Percentiles rank a stretch among this genome's conserved stretches.
phyloP scores from a whole-genome alignment of 2,888 invertebrate genomes.

The Globia sparganii region DNA sequence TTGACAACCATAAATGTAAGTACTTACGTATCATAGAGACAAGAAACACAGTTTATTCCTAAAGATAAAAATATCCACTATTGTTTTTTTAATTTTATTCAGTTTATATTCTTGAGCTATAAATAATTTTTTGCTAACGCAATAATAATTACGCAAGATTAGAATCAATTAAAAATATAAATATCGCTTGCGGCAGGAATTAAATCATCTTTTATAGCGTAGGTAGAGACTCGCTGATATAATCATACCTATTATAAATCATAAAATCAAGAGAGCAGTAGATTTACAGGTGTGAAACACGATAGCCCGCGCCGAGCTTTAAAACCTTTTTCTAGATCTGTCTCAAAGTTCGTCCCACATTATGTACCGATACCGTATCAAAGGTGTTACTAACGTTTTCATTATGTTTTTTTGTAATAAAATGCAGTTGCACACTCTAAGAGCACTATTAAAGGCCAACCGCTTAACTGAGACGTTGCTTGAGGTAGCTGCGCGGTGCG shows the following conservation, averaged over 20 bases:
- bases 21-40: neutral
- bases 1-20: neutral
- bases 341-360: neutral
- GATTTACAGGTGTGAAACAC: constrained; percentile 15
- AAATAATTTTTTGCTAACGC: constrained; percentile 20
- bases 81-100: constrained; percentile 9
- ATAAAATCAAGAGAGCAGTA: neutral
- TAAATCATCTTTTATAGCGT: constrained; percentile 33
- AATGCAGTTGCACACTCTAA: neutral
- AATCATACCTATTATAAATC: constrained; percentile 2
- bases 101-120: constrained; percentile 16
- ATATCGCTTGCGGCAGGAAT: constrained; percentile 8
- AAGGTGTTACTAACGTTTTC: neutral
- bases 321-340: neutral
- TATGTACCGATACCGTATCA: neutral
- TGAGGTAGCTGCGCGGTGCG: no score
- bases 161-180: constrained; percentile 32
- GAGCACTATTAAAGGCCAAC: neutral
- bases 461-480: no score
- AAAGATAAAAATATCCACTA: neutral
- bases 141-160: constrained; percentile 14
- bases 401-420: neutral
- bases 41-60: neutral
- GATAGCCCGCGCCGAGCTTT: constrained; percentile 10
- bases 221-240: constrained; percentile 9